phyloP scores from a whole-genome alignment of 2,888 invertebrate genomes.

The Dasypogon diadema region DNA sequence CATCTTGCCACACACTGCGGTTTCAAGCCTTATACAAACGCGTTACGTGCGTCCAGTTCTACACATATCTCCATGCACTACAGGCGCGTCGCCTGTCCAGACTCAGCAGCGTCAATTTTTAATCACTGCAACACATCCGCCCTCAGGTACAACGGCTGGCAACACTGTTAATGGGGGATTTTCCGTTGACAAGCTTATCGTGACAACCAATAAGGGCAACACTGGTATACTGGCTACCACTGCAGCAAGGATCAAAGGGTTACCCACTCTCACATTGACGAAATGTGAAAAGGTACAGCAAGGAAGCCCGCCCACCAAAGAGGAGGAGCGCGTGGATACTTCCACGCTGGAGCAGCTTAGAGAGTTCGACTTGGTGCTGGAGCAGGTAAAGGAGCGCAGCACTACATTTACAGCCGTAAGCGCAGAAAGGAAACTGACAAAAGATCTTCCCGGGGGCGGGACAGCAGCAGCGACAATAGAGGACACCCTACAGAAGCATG shows the following conservation, averaged over 20 bases:
- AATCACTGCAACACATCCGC: background rate
- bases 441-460: background rate
- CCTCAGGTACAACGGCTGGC: background rate
- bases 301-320: slow-evolving; percentile 58
- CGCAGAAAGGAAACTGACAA: slow-evolving; percentile 47
- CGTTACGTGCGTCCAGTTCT: slow-evolving; percentile 5
- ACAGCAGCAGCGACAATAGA: background rate
- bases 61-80: slow-evolving; percentile 2
- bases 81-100: background rate
- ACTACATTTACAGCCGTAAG: slow-evolving; percentile 68
- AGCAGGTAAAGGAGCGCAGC: slow-evolving; percentile 83
- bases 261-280: slow-evolving; percentile 59
- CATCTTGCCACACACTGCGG: background rate
- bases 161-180: background rate
- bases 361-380: slow-evolving; percentile 84
- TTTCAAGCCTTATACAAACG: slow-evolving; percentile 9
- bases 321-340: slow-evolving; percentile 72
- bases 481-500: background rate
- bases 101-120: background rate
- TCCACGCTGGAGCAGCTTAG: slow-evolving; percentile 82
- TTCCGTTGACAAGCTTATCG: background rate
- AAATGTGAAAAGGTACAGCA: slow-evolving; percentile 63
- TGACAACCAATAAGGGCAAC: background rate
- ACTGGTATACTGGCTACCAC: background rate
- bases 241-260: background rate